Evolutionary conservation across 2,797 vertebrate genomes (phyloP).

Genomic region (Fratercula arctica): DNA sequence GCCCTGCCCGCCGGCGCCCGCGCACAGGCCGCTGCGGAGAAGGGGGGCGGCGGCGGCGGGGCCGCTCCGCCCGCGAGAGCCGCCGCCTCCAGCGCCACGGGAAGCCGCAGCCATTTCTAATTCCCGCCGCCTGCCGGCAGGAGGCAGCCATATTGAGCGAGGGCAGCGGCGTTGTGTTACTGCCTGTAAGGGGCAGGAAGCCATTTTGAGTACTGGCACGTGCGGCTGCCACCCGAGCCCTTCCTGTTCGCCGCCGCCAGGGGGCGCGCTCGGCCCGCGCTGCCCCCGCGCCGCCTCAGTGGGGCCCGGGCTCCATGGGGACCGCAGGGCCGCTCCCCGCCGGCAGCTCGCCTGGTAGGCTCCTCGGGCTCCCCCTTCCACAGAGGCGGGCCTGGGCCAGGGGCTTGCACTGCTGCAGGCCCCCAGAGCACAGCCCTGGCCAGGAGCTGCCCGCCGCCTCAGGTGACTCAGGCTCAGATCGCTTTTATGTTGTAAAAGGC

Average conservation of each 20-base stretch:
- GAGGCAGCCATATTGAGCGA: neutral
- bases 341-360: neutral
- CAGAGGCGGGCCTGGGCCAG: neutral
- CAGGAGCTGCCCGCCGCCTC: conserved; percentile 4
- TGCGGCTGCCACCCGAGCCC: too few species aligned
- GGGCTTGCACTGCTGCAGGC: neutral
- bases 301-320: too few species aligned
- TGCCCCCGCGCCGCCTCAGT: neutral
- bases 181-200: neutral
- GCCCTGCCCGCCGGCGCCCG: neutral
- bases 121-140: rapidly evolving
- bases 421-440: neutral
- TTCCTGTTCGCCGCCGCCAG: neutral
- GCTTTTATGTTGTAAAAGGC: neutral
- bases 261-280: neutral
- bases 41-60: neutral
- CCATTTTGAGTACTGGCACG: neutral
- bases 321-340: too few species aligned
- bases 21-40: neutral
- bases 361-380: too few species aligned
- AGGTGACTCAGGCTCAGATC: neutral
- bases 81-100: too few species aligned
- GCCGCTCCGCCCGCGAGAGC: rapidly evolving
- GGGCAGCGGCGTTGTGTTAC: neutral
- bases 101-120: neutral